phyloP scores from a whole-genome alignment of 2,888 invertebrate species.

The Drosophila neonasuta region DNA sequence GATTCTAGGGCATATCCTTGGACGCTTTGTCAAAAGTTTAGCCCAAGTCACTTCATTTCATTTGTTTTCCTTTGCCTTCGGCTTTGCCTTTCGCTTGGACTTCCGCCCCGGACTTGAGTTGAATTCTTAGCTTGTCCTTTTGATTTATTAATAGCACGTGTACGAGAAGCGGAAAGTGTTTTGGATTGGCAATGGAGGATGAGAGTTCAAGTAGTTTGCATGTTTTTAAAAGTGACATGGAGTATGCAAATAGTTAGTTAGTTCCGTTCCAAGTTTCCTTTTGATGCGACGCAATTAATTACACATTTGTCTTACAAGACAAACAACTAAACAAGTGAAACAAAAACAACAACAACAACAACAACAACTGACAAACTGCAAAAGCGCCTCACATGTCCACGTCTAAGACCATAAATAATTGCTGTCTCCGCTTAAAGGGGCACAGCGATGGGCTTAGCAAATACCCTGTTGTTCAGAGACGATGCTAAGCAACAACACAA shows the following conservation, averaged over 20 bases:
- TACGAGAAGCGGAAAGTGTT: constrained; percentile 20
- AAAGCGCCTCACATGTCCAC: constrained; percentile 55
- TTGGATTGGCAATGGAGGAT: background rate
- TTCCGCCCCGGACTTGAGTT: constrained; percentile 39
- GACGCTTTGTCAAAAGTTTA: constrained; percentile 40
- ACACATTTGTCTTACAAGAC: constrained; percentile 82
- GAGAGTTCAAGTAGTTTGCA: constrained; percentile 24
- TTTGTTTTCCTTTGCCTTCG: constrained; percentile 62
- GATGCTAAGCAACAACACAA: background rate
- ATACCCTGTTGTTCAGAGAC: constrained; percentile 18
- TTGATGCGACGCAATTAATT: constrained; percentile 80
- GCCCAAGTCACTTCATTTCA: constrained; percentile 69
- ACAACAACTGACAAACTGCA: constrained; percentile 29
- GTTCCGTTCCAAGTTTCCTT: constrained; percentile 71
- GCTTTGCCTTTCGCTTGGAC: constrained; percentile 42
- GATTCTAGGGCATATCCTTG: constrained; percentile 8
- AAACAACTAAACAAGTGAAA: constrained; percentile 50
- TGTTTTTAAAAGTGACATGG: constrained; percentile 55
- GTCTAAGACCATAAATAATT: constrained; percentile 78
- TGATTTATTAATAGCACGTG: constrained; percentile 78
- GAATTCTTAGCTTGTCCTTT: constrained; percentile 64
- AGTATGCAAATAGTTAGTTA: constrained; percentile 70
- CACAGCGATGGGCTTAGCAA: background rate
- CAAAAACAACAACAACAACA: background rate
- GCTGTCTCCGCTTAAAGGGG: constrained; percentile 38